Evolutionary conservation across 2,888 invertebrate species (phyloP), one percentile per base, ranked within the genome.

Genomic region (Hypomecis atomaria): DNA sequence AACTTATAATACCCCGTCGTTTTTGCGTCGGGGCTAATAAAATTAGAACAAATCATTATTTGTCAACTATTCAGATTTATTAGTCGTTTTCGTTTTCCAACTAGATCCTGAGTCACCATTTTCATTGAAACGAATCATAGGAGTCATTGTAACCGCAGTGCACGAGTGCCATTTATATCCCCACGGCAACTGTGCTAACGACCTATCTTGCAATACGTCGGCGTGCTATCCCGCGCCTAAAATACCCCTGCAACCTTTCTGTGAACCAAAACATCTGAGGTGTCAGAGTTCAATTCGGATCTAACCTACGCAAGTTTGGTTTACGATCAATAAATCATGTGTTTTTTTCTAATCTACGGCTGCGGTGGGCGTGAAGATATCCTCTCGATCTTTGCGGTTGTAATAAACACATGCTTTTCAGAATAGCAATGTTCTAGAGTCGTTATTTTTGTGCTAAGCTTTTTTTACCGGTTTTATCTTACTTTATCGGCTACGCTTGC

Each of bases 221-320:
- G 71, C 69, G 65, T 69, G 61, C 55, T 59, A 58, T 71, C 62
- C 59, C 69, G 62, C 57, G 48, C 59, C 62, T 40, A 62, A 66
- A 69, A 71, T 71, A 71, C 66, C 59, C 49, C 43, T 61, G 47
- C 59, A 52, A 58, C 56, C 62, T 62, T 61, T 62, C 58, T 43
- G 49, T 62, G 62, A 60, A 65, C 59, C 55, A 62, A 65, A 53
- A 66, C 62, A 57, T 54, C 45, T 42, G 53, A 23, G 10, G 37
- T 63, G 59, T 66, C 62, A 57, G 52, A 34, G 49, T 63, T 62
- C 40, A 56, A 13, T 56, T 11, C 34, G 45, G 40, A 62, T 33
- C 37, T 13, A 50, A 45, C 56, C 50, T 50, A 62, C 62, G 56
- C 52, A 23, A 37, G 44, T 48, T 37, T 45, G 49, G 33, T 55